A percentile compares a stretch with the other conserved stretches of the same genome.
Evolutionary conservation across 1,140 invertebrate genomes (phyloP).

Genomic region (Drosophila funebris): DNA sequence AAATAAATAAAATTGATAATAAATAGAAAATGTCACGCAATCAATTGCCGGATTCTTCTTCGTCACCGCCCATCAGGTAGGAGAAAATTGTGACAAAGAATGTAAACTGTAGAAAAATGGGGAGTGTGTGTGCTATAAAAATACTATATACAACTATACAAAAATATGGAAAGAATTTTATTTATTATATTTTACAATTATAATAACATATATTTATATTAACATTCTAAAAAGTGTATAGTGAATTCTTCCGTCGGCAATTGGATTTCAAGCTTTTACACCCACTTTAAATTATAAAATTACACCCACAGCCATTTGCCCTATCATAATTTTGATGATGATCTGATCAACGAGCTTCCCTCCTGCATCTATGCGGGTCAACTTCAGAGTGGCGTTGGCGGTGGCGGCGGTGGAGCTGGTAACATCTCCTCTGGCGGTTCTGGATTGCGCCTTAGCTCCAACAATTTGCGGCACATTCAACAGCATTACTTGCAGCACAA

Average conservation of each 20-base stretch:
- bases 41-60: constrained; percentile 85
- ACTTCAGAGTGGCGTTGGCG: constrained; percentile 44
- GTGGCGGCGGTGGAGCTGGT: constrained; percentile 20
- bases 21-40: constrained; percentile 77
- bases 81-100: background rate
- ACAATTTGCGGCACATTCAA: constrained; percentile 79
- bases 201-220: too few species aligned
- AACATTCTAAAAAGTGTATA: background rate
- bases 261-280: background rate
- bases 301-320: constrained; percentile 64
- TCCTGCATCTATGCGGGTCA: constrained; percentile 83
- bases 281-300: background rate
- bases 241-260: constrained; percentile 26
- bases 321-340: constrained; percentile 83
- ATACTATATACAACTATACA: too few species aligned
- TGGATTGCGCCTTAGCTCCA: constrained; percentile 65
- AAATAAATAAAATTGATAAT: constrained; percentile 38
- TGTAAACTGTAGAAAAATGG: background rate
- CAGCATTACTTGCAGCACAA: constrained; percentile 81
- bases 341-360: constrained; percentile 80
- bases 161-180: too few species aligned
- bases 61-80: constrained; percentile 85
- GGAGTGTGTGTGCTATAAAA: background rate
- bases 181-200: too few species aligned
- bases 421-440: constrained; percentile 40